Conservation (phyloP, 2,888 invertebrate genomes). For the Hyposoter dolosus region DNA sequence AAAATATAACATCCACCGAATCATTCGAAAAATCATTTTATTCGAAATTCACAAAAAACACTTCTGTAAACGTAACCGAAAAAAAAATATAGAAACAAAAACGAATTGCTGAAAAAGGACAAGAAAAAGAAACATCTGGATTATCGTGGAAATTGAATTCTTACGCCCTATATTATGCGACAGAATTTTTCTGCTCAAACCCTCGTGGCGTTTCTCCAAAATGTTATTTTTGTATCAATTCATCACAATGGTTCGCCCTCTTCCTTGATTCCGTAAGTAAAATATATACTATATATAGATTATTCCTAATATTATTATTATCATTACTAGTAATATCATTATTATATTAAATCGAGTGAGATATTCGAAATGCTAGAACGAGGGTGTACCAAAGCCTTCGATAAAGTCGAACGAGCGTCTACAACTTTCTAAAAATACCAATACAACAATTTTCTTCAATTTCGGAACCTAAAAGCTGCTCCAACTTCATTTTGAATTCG, state of each 20-base stretch:
- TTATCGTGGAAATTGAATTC: constrained; percentile 55
- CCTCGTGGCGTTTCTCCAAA: constrained; percentile 1
- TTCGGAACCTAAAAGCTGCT: neutral
- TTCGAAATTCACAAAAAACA: neutral
- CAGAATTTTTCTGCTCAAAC: constrained; percentile 17
- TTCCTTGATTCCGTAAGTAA: constrained; percentile 60
- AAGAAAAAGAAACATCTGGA: neutral
- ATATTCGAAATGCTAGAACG: neutral
- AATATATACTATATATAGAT: constrained; percentile 63
- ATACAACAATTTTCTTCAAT: neutral
- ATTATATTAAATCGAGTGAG: neutral
- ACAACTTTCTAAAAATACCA: neutral
- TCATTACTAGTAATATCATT: neutral
- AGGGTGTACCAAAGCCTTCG: neutral
- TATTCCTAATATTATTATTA: constrained; percentile 14
- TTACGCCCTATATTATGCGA: constrained; percentile 60
- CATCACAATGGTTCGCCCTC: constrained; percentile 66
- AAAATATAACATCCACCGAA: neutral
- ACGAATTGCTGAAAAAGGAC: neutral
- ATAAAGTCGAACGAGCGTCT: neutral
- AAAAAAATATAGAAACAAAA: neutral
- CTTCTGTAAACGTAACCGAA: neutral
- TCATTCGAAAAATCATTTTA: neutral
- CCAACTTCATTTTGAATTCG: neutral
- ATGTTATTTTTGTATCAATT: constrained; percentile 56